Conservation (phyloP, 2,797 vertebrate genomes). For the Scolopax rusticola region DNA sequence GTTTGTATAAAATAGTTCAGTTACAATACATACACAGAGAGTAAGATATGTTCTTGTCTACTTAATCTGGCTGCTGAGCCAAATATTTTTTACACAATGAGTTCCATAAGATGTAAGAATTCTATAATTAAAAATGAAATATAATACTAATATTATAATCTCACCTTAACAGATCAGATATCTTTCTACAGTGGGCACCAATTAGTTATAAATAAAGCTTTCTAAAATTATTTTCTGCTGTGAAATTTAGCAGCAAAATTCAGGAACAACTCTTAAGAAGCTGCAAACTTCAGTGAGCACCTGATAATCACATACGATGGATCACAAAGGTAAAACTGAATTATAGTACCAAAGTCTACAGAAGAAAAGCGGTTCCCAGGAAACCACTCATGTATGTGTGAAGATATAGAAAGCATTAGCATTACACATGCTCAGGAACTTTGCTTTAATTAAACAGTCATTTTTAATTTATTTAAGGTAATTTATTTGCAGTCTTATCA, state of each 20-base stretch:
- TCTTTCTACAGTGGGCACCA: background rate
- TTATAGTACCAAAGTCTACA: background rate
- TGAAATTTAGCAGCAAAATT: background rate
- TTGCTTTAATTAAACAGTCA: background rate
- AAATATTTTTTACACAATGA: background rate
- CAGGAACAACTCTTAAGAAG: background rate
- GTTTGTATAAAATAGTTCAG: background rate
- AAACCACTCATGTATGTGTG: background rate
- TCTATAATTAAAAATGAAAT: background rate
- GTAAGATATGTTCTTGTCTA: background rate
- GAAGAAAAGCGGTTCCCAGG: background rate
- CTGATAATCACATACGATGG: background rate
- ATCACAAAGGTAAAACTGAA: background rate
- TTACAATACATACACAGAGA: background rate
- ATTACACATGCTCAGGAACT: background rate
- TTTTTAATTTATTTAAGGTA: background rate
- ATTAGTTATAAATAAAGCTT: background rate
- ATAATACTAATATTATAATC: background rate
- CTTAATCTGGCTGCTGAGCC: background rate
- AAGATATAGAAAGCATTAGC: background rate
- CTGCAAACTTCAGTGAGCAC: background rate
- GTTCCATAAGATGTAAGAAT: background rate
- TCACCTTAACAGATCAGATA: background rate
- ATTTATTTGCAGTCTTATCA: background rate
- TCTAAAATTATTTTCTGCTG: background rate